Evolutionary conservation across 2,113 vertebrate species (phyloP).

Genomic region (Zosterops borbonicus): DNA sequence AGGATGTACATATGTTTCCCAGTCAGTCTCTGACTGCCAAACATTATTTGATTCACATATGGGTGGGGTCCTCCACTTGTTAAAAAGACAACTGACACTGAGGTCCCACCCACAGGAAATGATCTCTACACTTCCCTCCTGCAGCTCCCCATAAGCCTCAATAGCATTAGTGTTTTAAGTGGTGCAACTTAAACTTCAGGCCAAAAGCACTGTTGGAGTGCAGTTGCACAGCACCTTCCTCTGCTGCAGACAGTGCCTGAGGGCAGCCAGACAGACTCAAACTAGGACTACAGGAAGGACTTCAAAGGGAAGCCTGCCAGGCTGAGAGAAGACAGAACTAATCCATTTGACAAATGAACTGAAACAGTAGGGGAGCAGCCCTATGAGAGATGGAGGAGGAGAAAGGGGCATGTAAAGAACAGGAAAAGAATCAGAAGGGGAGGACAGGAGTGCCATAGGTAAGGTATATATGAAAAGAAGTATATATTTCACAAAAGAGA

Average conservation of each 20-base stretch:
- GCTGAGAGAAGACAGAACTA: slow-evolving; percentile 23
- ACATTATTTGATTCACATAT: background rate
- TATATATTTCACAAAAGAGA: background rate
- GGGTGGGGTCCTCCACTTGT: background rate
- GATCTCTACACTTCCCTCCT: background rate
- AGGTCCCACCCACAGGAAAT: background rate
- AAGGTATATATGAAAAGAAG: background rate
- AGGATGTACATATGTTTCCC: background rate
- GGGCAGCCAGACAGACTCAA: slow-evolving; percentile 10
- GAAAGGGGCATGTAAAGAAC: background rate
- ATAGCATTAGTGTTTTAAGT: background rate
- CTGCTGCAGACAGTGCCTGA: background rate
- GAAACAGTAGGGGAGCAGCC: slow-evolving; percentile 15
- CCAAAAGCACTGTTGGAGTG: background rate
- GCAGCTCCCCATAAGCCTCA: background rate
- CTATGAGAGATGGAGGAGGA: background rate
- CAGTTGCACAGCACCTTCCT: slow-evolving; percentile 9
- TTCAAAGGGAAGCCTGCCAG: slow-evolving; percentile 50
- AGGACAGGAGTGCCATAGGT: background rate
- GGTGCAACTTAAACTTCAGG: background rate
- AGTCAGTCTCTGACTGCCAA: background rate
- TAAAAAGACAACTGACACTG: background rate
- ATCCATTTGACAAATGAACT: slow-evolving; percentile 33
- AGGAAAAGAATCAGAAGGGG: background rate
- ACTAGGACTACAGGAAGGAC: background rate